Evolutionary conservation across 2,888 invertebrate genomes (phyloP).

Genomic region (Dorcus parallelipipedus): DNA sequence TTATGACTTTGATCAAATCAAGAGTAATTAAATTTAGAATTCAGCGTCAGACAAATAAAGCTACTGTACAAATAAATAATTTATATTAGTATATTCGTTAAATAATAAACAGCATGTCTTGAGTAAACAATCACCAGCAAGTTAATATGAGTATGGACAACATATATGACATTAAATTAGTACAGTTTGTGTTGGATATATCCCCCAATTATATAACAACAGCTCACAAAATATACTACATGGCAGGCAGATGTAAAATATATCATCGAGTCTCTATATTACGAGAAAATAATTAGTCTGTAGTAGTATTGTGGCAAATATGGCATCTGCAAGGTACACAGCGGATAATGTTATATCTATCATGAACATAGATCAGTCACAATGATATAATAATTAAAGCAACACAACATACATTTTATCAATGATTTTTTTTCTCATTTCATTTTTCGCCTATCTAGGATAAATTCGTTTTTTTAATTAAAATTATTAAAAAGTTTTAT

Average conservation of each 20-base stretch:
- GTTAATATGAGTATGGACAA: conserved; percentile 40
- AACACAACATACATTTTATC: conserved; percentile 49
- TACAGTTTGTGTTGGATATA: conserved; percentile 32
- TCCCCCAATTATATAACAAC: conserved; percentile 31
- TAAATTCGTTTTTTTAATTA: conserved; percentile 51
- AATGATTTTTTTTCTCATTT: conserved; percentile 36
- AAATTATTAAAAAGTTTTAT: conserved; percentile 51
- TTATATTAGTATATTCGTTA: conserved; percentile 27
- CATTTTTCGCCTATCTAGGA: conserved; percentile 48
- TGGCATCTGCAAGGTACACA: conserved; percentile 47
- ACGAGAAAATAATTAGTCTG: conserved; percentile 19
- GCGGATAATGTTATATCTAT: conserved; percentile 41
- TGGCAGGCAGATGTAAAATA: conserved; percentile 42
- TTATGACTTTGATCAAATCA: conserved; percentile 35
- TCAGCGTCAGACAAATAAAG: conserved; percentile 40
- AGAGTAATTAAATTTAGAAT: conserved; percentile 29
- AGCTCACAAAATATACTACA: conserved; percentile 42
- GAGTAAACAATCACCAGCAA: conserved; percentile 44
- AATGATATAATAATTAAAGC: conserved; percentile 49
- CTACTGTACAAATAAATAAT: conserved; percentile 39
- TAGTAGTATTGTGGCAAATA: conserved; percentile 19
- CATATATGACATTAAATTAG: conserved; percentile 48
- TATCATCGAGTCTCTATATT: conserved; percentile 19
- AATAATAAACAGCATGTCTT: conserved; percentile 36
- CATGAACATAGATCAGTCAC: conserved; percentile 47